phyloP scores from a whole-genome alignment of 2,797 vertebrate genomes.

The Aulostomus chinensis region DNA sequence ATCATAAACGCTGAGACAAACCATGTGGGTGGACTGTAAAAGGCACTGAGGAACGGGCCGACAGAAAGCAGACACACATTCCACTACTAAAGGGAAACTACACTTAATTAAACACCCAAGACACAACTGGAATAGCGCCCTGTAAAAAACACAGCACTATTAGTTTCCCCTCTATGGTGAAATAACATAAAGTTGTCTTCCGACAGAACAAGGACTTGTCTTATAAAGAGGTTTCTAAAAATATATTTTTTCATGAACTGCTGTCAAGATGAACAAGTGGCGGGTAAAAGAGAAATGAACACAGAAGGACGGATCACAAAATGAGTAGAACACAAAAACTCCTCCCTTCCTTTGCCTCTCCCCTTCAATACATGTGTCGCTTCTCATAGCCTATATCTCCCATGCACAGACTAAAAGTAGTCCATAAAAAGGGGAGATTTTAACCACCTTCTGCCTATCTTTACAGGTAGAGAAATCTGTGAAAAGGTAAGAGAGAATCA shows the following conservation, averaged over 20 bases:
- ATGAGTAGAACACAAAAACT: constrained; percentile 53
- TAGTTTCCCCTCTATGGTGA: constrained; percentile 54
- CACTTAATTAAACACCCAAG: constrained; percentile 98
- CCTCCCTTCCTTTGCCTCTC: constrained; percentile 19
- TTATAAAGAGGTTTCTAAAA: constrained; percentile 61
- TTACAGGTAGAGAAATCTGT: neutral
- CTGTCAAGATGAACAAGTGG: constrained; percentile 64
- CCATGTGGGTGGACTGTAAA: constrained; percentile 96
- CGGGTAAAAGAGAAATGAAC: constrained; percentile 18
- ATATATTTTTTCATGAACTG: constrained; percentile 48
- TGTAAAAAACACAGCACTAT: constrained; percentile 68
- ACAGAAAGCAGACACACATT: constrained; percentile 98
- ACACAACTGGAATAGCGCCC: constrained; percentile 91
- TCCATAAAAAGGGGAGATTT: constrained; percentile 29
- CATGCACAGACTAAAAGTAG: constrained; percentile 14
- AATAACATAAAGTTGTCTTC: constrained; percentile 69
- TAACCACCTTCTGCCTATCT: constrained; percentile 29
- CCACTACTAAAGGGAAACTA: constrained; percentile 94
- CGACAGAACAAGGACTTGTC: constrained; percentile 64
- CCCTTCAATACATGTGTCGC: constrained; percentile 38
- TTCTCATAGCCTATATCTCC: constrained; percentile 26
- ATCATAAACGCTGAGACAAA: constrained; percentile 98
- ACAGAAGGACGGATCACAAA: constrained; percentile 38
- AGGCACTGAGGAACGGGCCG: constrained; percentile 82
- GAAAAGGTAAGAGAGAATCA: constrained; percentile 4